Evolutionary conservation across 92 coral and sea anemone genomes (phyloP), one percentile per base, ranked within the genome.

Genomic region (Porites lobata): DNA sequence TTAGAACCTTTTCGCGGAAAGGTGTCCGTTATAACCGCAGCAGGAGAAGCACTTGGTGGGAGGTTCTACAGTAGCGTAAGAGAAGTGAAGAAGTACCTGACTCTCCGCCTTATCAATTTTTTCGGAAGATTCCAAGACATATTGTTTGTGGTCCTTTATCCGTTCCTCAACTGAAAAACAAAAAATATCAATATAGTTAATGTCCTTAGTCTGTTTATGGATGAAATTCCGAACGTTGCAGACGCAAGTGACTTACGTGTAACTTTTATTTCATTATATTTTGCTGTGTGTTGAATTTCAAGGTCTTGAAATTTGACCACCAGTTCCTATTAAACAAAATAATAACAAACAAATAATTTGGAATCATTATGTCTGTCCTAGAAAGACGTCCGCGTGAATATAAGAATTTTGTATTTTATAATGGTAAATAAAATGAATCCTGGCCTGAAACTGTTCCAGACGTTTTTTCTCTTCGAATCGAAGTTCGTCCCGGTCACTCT

Each of bases 401-500:
- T 1, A 54, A 54, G 76, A 84, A 56, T 53, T 19, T 43, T 24
- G 32, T 4, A 22, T 68, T 54, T 18, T 0, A 26, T 18, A 53
- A 8, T 11, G 15, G 3, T 2, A 20, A 2, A 29, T 20, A 57
- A 17, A 15, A 29, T 2, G 18, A 9, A 20, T 19, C 50, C 63
- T 88, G 87, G 93, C 99, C 91, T 97, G 98, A 79, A 92, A 95
- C 81, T 97, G 98, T 58, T 91, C 98, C 29, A 92, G 79, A 12
- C 96, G 96, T 51, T 94, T 96, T 78, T 95, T 95, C 10, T 95
- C 98, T 29, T 91, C 62, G 75, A 94, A 95, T 71, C 89, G 87
- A 29, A 97, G 94, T 68, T 97, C 99, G 70, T 97, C 98, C 26
- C 96, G 96, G 71, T 97, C 99, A 76, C 86, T 87, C 75, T 97